Percentiles rank a stretch among this genome's conserved stretches.
phyloP scores from a whole-genome alignment of 2,888 invertebrate genomes.

The Pecten maximus region DNA sequence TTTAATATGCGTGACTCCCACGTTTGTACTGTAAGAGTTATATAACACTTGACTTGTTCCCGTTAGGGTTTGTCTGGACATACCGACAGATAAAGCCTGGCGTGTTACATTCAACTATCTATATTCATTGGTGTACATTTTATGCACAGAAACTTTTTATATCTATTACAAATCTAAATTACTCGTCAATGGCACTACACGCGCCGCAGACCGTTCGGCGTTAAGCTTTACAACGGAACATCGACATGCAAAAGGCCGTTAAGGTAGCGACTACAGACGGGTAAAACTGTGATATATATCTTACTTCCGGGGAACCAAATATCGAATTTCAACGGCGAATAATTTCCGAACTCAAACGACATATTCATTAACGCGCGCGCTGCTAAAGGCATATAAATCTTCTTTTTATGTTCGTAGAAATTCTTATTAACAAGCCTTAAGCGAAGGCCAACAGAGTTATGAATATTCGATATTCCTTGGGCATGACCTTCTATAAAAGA shows the following conservation, averaged over 20 bases:
- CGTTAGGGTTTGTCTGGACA: background rate
- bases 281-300: background rate
- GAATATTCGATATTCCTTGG: conserved; percentile 33
- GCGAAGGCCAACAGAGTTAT: background rate
- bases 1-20: background rate
- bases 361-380: background rate
- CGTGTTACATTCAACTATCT: background rate
- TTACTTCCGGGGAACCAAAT: background rate
- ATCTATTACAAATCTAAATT: background rate
- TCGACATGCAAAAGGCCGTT: background rate
- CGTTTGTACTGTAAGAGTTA: background rate
- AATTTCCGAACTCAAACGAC: background rate
- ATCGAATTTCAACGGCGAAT: conserved; percentile 10
- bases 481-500: background rate
- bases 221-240: background rate
- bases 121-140: background rate
- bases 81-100: background rate
- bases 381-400: background rate
- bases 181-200: background rate
- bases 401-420: conserved; percentile 24
- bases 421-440: conserved; percentile 18
- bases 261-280: background rate
- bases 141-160: background rate
- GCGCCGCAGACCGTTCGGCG: background rate
- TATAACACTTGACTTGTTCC: background rate